A percentile compares a stretch with the other conserved stretches of the same genome.
Conservation (phyloP, 2,797 vertebrate species). For the Myioborus melanocephalus region DNA sequence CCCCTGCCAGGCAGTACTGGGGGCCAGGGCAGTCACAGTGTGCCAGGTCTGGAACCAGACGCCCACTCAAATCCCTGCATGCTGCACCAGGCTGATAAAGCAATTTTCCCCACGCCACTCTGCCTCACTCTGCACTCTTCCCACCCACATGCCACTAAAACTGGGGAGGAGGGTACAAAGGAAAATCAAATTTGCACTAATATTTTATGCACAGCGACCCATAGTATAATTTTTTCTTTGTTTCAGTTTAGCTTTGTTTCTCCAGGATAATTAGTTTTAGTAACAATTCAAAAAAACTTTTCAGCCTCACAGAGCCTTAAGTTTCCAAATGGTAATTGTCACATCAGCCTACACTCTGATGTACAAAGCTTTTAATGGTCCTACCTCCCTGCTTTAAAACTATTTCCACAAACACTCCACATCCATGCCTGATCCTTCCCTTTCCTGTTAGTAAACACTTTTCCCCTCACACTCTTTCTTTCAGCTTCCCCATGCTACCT, state of each 20-base stretch:
- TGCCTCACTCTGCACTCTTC: neutral
- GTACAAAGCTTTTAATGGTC: neutral
- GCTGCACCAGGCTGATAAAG: slow-evolving; percentile 26
- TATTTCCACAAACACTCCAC: neutral
- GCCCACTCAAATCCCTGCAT: neutral
- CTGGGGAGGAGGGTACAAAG: neutral
- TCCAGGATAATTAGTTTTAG: slow-evolving; percentile 23
- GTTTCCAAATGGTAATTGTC: neutral
- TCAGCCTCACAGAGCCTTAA: neutral
- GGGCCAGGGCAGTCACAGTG: neutral
- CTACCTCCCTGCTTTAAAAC: neutral
- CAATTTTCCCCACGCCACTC: neutral
- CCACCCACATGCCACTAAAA: neutral
- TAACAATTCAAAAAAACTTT: neutral
- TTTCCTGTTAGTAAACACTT: neutral
- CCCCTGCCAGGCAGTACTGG: neutral
- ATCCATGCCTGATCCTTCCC: neutral
- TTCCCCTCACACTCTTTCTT: neutral
- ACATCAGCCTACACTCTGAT: neutral
- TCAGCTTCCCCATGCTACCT: neutral
- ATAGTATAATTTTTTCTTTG: neutral
- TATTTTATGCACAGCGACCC: neutral
- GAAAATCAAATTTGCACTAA: neutral
- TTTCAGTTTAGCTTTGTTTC: slow-evolving; percentile 16
- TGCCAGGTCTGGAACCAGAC: neutral